Evolutionary conservation across 2,888 invertebrate species (phyloP), one percentile per base, ranked within the genome.

Genomic region (Coenonympha arcania): DNA sequence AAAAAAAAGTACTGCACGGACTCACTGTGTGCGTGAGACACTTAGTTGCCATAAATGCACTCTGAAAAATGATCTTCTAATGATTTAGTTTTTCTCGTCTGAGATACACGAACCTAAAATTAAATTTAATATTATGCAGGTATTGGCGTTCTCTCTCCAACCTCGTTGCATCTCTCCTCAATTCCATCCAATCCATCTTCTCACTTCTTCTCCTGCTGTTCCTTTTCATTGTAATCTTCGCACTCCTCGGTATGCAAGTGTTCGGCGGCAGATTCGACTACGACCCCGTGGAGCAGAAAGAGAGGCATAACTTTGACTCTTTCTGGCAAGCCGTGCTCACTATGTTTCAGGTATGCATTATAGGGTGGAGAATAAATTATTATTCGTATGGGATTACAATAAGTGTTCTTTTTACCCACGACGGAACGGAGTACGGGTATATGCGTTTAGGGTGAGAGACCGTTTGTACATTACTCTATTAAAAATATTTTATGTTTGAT

Each of bases 181-280:
- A 99, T 89, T 98, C 98, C 46, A 98, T 99, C 87, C 96, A 99
- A 84, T 99, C 99, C 55, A 99, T 99, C 79, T 98, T 98, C 73
- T 99, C 98, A 48, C 90, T 99, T 42, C 89, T 99, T 78, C 90
- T 99, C 51, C 90, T 99, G 55, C 91, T 99, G 63, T 99, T 99
- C 88, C 90, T 99, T 56, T 99, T 99, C 87, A 99, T 99, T 84
- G 97, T 99, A 78, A 99, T 99, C 81, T 99, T 99, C 83, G 98
- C 99, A 15, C 88, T 99, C 53, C 89, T 99, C 48, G 99, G 99
- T 50, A 99, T 99, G 99, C 99, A 99, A 88, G 95, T 99, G 31
- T 99, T 99, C 81, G 99, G 99, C 53, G 99, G 99, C 36, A 95
- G 91, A 82, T 99, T 99, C 80, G 98, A 98, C 83, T 95, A 93